Evolutionary conservation across 2,113 vertebrate genomes (phyloP), one percentile per base, ranked within the genome.

Genomic region (Aegotheles bennettii): DNA sequence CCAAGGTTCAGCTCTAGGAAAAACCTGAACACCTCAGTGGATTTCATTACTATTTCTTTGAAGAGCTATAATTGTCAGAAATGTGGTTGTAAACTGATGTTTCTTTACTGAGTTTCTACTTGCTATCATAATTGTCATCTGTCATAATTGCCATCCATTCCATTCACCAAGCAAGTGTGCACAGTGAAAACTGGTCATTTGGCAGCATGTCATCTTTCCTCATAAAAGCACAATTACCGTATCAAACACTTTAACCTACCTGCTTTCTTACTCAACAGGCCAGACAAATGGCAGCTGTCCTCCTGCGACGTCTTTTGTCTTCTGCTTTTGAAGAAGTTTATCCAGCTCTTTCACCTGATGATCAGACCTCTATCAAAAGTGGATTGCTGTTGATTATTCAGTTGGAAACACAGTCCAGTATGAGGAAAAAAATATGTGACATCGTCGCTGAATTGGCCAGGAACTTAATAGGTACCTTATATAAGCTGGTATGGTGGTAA

Each of bases 321-420:
- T 99, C 99, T 23, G 98, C 99, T 12, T 99, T 99, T 83, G 99
- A 99, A 95, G 99, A 99, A 96, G 98, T 99, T 74, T 99, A 99
- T 94, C 99, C 99, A 24, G 90, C 98, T 67, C 98, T 99, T 91
- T 98, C 99, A 9, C 83, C 98, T 48, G 99, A 99, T 57, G 97
- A 99, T 96, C 99, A 99, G 97, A 98, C 97, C 11, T 99, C 98
- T 80, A 98, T 99, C 97, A 99, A 99, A 97, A 99, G 98, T 38
- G 99, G 99, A 75, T 97, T 99, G 53, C 97, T 99, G 40, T 95
- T 98, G 92, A 98, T 99, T 97, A 99, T 99, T 98, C 99, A 99
- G 94, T 96, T 98, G 82, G 99, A 99, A 96, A 95, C 95, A 6
- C 98, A 99, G 17, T 98, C 98, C 24, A 98, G 98, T 94, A 99